Conservation (phyloP, 2,888 invertebrate genomes). For the Linyphia triangularis region DNA sequence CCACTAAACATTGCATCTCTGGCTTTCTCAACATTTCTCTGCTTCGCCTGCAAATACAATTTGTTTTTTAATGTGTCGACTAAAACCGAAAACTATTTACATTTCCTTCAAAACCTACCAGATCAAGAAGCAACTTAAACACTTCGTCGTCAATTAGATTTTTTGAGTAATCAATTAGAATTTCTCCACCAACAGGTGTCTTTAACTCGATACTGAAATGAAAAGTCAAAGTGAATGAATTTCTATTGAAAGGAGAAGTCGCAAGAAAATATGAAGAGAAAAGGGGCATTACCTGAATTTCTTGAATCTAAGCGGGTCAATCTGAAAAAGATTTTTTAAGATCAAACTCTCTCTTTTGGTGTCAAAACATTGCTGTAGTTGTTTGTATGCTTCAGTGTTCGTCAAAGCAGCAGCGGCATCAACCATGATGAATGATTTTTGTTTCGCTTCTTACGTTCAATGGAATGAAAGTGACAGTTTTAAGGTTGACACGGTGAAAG, state of each 20-base stretch:
- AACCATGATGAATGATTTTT: slow-evolving; percentile 33
- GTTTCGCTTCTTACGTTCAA: background rate
- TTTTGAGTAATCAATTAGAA: slow-evolving; percentile 97
- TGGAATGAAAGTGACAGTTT: background rate
- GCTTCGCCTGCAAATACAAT: slow-evolving; percentile 82
- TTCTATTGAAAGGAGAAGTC: background rate
- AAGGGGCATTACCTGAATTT: slow-evolving; percentile 88
- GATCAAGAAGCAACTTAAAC: slow-evolving; percentile 86
- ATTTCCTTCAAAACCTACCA: slow-evolving; percentile 83
- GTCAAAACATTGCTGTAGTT: slow-evolving; percentile 88
- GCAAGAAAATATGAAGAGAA: background rate
- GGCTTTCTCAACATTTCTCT: slow-evolving; percentile 90
- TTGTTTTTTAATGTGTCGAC: background rate
- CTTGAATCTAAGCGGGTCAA: slow-evolving; percentile 89
- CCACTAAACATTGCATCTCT: slow-evolving; percentile 95
- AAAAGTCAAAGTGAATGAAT: background rate
- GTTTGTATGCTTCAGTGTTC: slow-evolving; percentile 86
- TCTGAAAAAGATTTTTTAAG: slow-evolving; percentile 89
- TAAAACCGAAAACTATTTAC: background rate
- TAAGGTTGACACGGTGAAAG: slow-evolving; percentile 6
- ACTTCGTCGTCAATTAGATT: slow-evolving; percentile 91
- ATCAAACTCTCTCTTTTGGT: slow-evolving; percentile 87
- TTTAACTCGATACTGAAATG: slow-evolving; percentile 85
- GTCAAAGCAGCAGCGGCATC: slow-evolving; percentile 79
- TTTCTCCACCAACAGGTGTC: slow-evolving; percentile 92